Percentiles rank a stretch among this genome's conserved stretches.
These are phyloP conservation scores for Eledona agricola DNA, from an alignment of 2,888 invertebrate genomes.

Conservation along the genomic window DNA sequence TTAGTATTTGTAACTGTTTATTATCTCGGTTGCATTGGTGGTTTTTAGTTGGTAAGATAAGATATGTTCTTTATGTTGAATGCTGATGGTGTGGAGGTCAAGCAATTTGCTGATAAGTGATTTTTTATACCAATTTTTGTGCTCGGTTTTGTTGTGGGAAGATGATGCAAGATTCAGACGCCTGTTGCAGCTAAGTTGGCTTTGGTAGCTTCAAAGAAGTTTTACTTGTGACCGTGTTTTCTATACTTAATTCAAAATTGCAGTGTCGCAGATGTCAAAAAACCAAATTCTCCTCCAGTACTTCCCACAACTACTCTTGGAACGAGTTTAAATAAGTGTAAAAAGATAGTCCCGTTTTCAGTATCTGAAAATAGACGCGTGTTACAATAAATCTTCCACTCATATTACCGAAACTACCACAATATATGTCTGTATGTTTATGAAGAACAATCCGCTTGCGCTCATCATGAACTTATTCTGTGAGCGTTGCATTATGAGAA, in stretches of 20 bases:
- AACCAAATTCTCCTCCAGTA: too few species aligned
- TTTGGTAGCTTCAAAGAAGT: constrained; percentile 58
- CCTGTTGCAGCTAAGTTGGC: constrained; percentile 69
- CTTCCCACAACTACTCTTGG: too few species aligned
- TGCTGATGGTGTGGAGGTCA: constrained; percentile 78
- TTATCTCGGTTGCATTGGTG: constrained; percentile 13
- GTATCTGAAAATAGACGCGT: constrained; percentile 9
- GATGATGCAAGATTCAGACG: constrained; percentile 84
- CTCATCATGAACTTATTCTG: constrained; percentile 8
- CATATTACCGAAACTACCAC: constrained; percentile 1
- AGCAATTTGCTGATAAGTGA: constrained; percentile 82
- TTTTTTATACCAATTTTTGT: not conserved
- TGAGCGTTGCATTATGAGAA: constrained; percentile 1
- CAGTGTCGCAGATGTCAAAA: too few species aligned
- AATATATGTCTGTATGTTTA: constrained; percentile 2
- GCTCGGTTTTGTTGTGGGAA: constrained; percentile 51
- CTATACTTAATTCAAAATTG: too few species aligned
- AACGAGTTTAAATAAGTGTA: constrained; percentile 14
- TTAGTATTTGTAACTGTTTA: constrained; percentile 62
- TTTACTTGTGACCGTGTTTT: too few species aligned
- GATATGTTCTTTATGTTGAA: constrained; percentile 88
- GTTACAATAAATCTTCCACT: constrained; percentile 3
- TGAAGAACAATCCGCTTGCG: constrained; percentile 2
- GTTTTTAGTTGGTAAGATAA: constrained; percentile 87
- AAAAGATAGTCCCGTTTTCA: constrained; percentile 13